Evolutionary conservation across 2,797 vertebrate genomes (phyloP).

Genomic region (Malacoraja senta): DNA sequence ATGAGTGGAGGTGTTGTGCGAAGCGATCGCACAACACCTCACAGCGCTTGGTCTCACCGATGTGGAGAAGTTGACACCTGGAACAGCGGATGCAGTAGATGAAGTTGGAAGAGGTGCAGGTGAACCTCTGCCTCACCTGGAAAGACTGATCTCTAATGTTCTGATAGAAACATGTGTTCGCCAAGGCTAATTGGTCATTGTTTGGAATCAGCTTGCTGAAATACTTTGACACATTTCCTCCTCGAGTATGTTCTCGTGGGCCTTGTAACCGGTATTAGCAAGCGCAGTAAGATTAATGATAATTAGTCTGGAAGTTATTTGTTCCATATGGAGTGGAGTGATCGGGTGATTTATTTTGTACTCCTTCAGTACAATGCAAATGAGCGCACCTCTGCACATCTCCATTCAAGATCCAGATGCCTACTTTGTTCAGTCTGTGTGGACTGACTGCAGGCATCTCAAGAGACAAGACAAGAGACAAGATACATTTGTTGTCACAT

Average conservation of each 20-base stretch:
- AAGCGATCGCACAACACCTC: too few species aligned
- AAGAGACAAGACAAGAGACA: too few species aligned
- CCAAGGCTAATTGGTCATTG: conserved; percentile 34
- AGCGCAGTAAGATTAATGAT: conserved; percentile 31
- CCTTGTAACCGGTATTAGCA: conserved; percentile 21
- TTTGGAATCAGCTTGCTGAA: conserved; percentile 32
- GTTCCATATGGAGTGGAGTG: conserved; percentile 33
- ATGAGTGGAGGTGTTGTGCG: too few species aligned
- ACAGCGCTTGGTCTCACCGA: too few species aligned
- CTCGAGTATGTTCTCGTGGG: conserved; percentile 24
- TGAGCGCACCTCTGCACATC: background rate
- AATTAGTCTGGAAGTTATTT: conserved; percentile 34
- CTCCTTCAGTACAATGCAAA: background rate
- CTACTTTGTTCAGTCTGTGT: background rate
- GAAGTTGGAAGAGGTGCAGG: too few species aligned
- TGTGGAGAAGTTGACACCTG: too few species aligned
- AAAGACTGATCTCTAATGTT: background rate
- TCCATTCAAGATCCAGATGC: background rate
- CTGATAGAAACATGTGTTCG: background rate
- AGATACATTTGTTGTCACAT: too few species aligned
- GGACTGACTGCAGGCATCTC: too few species aligned
- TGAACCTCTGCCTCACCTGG: too few species aligned
- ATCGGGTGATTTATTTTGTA: conserved; percentile 32
- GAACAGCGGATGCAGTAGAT: too few species aligned
- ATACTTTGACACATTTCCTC: conserved; percentile 36